phyloP scores from a whole-genome alignment of 2,888 invertebrate genomes.

The Torymus tubicola region DNA sequence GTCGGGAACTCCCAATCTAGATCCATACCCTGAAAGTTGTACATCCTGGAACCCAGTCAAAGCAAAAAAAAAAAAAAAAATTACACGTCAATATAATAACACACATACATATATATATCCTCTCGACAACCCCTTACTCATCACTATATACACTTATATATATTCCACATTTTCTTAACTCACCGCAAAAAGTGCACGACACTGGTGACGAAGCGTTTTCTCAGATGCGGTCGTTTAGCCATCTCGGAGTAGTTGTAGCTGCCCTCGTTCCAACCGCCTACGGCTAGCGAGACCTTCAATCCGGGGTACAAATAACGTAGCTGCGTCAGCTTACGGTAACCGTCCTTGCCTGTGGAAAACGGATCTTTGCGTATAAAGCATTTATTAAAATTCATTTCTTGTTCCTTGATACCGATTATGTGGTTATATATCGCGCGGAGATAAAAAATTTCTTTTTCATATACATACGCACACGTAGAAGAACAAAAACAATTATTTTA shows the following conservation, averaged over 20 bases:
- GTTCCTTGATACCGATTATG: not conserved
- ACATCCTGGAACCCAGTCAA: slow-evolving; percentile 78
- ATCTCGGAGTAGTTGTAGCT: slow-evolving; percentile 85
- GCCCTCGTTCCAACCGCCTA: slow-evolving; percentile 96
- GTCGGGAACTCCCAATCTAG: slow-evolving; percentile 92
- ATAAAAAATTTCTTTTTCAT: too few species aligned
- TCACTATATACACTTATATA: not conserved
- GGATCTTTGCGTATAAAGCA: slow-evolving; percentile 56
- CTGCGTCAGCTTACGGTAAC: slow-evolving; percentile 82
- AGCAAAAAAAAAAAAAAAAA: not conserved
- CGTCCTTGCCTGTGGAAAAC: slow-evolving; percentile 69
- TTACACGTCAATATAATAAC: not conserved
- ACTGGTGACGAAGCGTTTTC: slow-evolving; percentile 84
- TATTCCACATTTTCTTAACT: not conserved
- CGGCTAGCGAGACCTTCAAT: slow-evolving; percentile 85
- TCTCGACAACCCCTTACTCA: slow-evolving; percentile 20
- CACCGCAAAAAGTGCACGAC: slow-evolving; percentile 84
- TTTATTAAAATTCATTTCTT: slow-evolving; percentile 47
- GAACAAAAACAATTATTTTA: too few species aligned
- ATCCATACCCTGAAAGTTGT: slow-evolving; percentile 87
- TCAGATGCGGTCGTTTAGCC: slow-evolving; percentile 81
- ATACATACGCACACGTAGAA: too few species aligned
- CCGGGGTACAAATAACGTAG: slow-evolving; percentile 84
- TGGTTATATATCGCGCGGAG: too few species aligned
- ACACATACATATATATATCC: not conserved